These are phyloP conservation scores for Amphiprion ocellaris DNA, from an alignment of 2,113 vertebrate genomes.

Conservation along the genomic window DNA sequence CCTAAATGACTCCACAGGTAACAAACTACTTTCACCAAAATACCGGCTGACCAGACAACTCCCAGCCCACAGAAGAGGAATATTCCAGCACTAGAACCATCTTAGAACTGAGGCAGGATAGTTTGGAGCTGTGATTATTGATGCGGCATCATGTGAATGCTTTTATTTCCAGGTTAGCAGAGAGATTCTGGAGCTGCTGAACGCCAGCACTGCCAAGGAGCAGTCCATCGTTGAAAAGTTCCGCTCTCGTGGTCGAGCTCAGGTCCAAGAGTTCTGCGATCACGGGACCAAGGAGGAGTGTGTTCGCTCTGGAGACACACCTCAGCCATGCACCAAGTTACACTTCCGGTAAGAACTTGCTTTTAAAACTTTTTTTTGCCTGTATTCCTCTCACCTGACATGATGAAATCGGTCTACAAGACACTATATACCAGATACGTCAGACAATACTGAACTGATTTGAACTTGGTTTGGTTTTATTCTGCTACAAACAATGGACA, in stretches of 20 bases:
- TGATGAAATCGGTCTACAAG: too few species aligned
- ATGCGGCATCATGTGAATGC: background rate
- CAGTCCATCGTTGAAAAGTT: slow-evolving; percentile 97
- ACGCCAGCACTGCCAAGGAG: slow-evolving; percentile 94
- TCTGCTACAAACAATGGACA: background rate
- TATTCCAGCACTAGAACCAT: too few species aligned
- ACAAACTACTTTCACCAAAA: too few species aligned
- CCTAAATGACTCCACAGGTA: too few species aligned
- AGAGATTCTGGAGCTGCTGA: slow-evolving; percentile 94
- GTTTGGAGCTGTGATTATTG: background rate
- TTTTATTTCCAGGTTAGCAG: slow-evolving; percentile 87
- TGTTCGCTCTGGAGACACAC: slow-evolving; percentile 87
- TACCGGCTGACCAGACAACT: too few species aligned
- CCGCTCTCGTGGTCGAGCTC: slow-evolving; percentile 91
- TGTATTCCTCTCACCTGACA: too few species aligned
- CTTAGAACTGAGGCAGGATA: too few species aligned
- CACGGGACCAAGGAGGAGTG: slow-evolving; percentile 96
- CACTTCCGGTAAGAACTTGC: slow-evolving; percentile 89
- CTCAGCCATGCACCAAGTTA: slow-evolving; percentile 90
- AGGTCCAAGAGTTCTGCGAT: slow-evolving; percentile 96
- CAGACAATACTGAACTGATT: background rate
- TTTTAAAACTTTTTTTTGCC: background rate
- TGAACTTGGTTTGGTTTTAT: background rate
- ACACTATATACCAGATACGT: too few species aligned
- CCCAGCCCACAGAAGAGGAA: too few species aligned